Base-by-base conservation (phyloP, 1,140 invertebrate genomes). In the Caenorhabditis remanei region DNA sequence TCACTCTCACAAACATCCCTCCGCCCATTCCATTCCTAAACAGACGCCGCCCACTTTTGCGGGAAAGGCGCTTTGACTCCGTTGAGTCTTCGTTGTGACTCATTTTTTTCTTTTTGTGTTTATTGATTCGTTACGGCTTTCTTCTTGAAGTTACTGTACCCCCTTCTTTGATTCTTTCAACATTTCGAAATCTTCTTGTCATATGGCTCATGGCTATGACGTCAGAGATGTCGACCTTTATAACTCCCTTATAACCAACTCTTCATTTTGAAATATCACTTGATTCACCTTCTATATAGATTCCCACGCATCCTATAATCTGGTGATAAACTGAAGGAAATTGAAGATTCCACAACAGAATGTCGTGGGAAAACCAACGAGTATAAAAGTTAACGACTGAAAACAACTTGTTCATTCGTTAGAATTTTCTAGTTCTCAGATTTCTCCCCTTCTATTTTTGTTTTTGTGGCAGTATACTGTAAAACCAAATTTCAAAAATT, bases 1-100 rank as follows among this genome's bases (percentile, higher is more conserved):
- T 79, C 71, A 79, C 71, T 53, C 50, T 79, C 71, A 50, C 71
- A 79, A 79, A 79, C 46, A 79, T 79, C 71, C 9, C 71, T 50
- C 71, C 71, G 46, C 71, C 46, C 71, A 71, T 71, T 71, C 71
- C 21, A 50, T 79, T 79, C 71, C 71, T 48, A 24, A 50, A 16
- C 50, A 79, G 46, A 41, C 71, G 50, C 71, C 71, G 46, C 71
- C 71, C 71, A 50, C 11, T 79, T 79, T 79, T 79, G 71, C 71
- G 71, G 71, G 71, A 79, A 50, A 53, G 46, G 71, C 71, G 71
- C 46, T n/a, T 79, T 41, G 41, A 71, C 43, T 71, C 65, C 40
- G 24, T 50, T 4, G 41, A 71, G 13, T 71, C 43, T 40, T 43
- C 32, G 4, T 24, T 79, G 71, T 50, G 71, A 50, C 71, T 71